Evolutionary conservation across 2,888 invertebrate genomes (phyloP), one percentile per base, ranked within the genome.

Genomic region (Embidobia sp.): DNA sequence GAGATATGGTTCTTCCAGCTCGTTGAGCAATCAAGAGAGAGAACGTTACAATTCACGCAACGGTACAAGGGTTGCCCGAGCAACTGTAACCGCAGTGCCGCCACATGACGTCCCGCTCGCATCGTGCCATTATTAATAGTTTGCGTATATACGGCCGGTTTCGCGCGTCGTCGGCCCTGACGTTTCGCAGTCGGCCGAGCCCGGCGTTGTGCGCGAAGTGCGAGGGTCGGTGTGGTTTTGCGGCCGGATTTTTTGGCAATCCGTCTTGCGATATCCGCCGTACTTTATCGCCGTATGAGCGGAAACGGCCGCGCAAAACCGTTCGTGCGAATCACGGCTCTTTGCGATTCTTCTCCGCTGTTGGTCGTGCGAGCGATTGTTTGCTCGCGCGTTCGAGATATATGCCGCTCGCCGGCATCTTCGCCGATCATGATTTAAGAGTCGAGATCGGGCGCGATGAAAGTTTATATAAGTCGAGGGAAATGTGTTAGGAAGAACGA

Each of bases 1-100:
- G 85, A 86, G 85, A 86, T 87, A 87, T 83, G 86, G 80, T 85
- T 85, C 86, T 87, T 87, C 86, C 87, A 83, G 83, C 84, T 87
- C 86, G 86, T 86, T 86, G 86, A 85, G 79, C 86, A 81, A 80
- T 80, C 83, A 86, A 77, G 77, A 70, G 70, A 64, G 77, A 77
- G 66, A 76, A 76, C 81, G 82, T 81, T 80, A 80, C 81, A 80
- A 79, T 81, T 80, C 78, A 78, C 77, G 79, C 80, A 77, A 77
- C 77, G 80, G 77, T 69, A 78, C 83, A 82, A 81, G 84, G 83
- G 84, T 84, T 83, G 83, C 79, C 79, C 70, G 78, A 79, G 78
- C 80, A 79, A 80, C 82, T 70, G 81, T 78, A 84, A 83, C 84
- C 84, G 76, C 83, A 83, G 69, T 33, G 70, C 74, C 74, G 63